These are phyloP conservation scores for Stigmatopora argus DNA, from an alignment of 2,113 vertebrate genomes.

Conservation along the genomic window DNA sequence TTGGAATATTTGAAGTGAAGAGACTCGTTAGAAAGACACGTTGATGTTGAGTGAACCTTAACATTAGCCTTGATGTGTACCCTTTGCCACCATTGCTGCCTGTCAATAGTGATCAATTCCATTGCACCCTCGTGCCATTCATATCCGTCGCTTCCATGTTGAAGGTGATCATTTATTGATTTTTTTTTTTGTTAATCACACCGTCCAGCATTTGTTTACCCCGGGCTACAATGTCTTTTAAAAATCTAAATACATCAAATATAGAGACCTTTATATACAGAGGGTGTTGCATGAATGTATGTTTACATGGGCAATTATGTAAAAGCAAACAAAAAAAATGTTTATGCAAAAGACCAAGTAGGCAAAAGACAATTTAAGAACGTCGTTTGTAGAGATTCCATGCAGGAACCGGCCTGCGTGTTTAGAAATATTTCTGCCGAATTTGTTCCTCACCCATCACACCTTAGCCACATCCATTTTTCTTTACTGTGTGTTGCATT, in stretches of 20 bases:
- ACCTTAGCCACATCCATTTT: conserved; percentile 18
- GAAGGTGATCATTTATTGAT: conserved; percentile 37
- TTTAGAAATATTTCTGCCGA: conserved; percentile 52
- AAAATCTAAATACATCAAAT: conserved; percentile 69
- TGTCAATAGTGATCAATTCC: conserved; percentile 35
- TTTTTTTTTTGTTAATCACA: conserved; percentile 26
- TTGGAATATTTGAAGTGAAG: conserved; percentile 7
- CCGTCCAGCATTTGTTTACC: conserved; percentile 45
- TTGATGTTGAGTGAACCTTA: conserved; percentile 8
- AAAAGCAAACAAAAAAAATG: conserved; percentile 52
- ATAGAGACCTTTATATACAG: conserved; percentile 77
- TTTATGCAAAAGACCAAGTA: conserved; percentile 57
- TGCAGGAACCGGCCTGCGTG: conserved; percentile 48
- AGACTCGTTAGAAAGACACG: neutral
- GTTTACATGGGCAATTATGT: conserved; percentile 76
- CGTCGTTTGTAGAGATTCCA: conserved; percentile 65
- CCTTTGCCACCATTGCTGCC: conserved; percentile 23
- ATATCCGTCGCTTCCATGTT: conserved; percentile 27
- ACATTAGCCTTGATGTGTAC: conserved; percentile 30
- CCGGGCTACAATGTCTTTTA: conserved; percentile 35
- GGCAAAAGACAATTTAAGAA: conserved; percentile 65
- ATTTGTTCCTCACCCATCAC: conserved; percentile 51
- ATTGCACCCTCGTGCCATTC: conserved; percentile 23
- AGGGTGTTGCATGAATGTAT: conserved; percentile 83
- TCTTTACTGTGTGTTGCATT: conserved; percentile 18